These are phyloP conservation scores for Netelia melanura DNA, from an alignment of 2,888 invertebrate genomes.

Conservation along the genomic window DNA sequence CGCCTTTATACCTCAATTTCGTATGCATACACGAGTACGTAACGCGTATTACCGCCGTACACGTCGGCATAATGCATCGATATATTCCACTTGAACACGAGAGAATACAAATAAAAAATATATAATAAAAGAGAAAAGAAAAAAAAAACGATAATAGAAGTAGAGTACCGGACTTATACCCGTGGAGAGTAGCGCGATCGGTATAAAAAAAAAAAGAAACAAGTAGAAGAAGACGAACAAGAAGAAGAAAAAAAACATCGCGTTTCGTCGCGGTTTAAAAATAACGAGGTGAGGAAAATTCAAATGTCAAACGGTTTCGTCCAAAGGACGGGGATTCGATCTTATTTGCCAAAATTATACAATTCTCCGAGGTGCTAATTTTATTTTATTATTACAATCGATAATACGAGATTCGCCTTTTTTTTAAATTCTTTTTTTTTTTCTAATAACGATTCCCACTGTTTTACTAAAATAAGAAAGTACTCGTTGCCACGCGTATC, in stretches of 20 bases:
- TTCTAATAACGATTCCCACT: no score
- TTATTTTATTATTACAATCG: no score
- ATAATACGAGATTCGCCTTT: no score
- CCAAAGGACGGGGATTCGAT: background rate
- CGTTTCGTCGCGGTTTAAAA: background rate
- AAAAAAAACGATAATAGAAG: background rate
- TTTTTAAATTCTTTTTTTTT: no score
- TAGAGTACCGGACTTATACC: background rate
- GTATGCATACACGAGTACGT: constrained; percentile 28
- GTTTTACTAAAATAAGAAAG: no score
- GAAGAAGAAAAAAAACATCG: no score
- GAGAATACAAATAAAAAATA: constrained; percentile 3
- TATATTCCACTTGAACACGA: constrained; percentile 15
- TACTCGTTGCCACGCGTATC: no score
- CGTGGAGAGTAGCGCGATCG: background rate
- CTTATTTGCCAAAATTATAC: no score
- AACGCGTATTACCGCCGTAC: constrained; percentile 48
- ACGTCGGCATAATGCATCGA: constrained; percentile 30
- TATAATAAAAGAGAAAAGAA: background rate
- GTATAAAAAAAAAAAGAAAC: background rate
- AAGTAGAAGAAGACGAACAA: background rate
- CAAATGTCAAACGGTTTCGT: background rate
- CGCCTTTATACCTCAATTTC: constrained; percentile 43
- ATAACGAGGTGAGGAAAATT: background rate
- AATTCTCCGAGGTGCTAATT: no score